These are phyloP conservation scores for Phenganax subtilis DNA, from an alignment of 92 coral and sea anemone genomes.

Conservation along the genomic window DNA sequence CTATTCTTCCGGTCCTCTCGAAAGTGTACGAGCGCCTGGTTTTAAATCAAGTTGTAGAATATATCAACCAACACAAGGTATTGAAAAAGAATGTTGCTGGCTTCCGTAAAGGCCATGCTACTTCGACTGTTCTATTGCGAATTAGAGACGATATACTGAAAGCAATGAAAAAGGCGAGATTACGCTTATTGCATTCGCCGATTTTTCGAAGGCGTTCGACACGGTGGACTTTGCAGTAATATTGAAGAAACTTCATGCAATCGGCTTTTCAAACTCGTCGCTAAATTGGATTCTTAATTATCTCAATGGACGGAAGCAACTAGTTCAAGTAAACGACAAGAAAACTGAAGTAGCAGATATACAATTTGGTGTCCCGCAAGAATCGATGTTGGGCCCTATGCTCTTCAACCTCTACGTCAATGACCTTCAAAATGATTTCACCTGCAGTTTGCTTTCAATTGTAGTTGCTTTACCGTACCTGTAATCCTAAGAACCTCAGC, in stretches of 20 bases:
- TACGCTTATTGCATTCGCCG: slow-evolving; percentile 4
- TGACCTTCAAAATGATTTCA: slow-evolving; percentile 21
- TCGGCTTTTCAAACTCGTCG: background rate
- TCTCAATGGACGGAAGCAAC: background rate
- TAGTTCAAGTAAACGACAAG: background rate
- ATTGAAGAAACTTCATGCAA: background rate
- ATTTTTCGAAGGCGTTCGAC: background rate
- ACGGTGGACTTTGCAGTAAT: background rate
- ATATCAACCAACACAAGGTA: background rate
- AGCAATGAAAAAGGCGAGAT: slow-evolving; percentile 2
- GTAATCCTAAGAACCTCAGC: slow-evolving; percentile 22
- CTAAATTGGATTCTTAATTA: background rate
- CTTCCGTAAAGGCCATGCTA: background rate
- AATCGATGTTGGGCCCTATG: slow-evolving; percentile 28
- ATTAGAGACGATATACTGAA: background rate
- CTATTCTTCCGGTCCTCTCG: background rate
- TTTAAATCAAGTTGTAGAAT: slow-evolving; percentile 17
- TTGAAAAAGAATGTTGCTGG: background rate
- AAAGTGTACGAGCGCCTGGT: too few relatives aligned
- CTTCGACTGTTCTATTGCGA: background rate
- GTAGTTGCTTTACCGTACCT: slow-evolving; percentile 31
- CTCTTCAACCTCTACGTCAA: slow-evolving; percentile 31
- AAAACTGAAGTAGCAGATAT: background rate
- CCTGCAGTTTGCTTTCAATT: background rate
- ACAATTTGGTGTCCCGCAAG: slow-evolving; percentile 31